Evolutionary conservation across 2,113 vertebrate species (phyloP), one percentile per base, ranked within the genome.

Genomic region (Lates calcarifer): DNA sequence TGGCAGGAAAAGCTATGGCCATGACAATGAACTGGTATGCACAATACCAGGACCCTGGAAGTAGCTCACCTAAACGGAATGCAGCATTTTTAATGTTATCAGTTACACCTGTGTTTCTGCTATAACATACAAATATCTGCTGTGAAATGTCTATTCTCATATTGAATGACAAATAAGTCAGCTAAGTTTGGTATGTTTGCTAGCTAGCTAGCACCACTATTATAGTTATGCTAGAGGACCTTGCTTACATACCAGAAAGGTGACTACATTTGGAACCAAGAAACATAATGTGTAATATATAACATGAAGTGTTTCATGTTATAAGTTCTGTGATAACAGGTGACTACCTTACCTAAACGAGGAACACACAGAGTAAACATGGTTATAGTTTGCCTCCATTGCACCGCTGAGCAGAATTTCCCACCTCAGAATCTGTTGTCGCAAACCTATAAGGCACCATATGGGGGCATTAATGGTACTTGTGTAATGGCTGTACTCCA

Each of bases 401-500:
- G 47, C 56, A 79, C 1, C 24, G 1, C 20, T 74, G 49, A 69
- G 69, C 45, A n/a, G 51, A 70, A 75, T 67, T 56, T 69, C 24
- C 51, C 58, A 69, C 37, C 63, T 77, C 66, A 77, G 55, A 67
- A 84, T 74, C 60, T 62, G 35, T 81, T 83, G 24, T 71, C 18
- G 62, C n/a, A 28, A 26, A 85, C 45, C 45, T 45, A 29, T 71
- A 67, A 55, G 73, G 73, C 71, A 70, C 20, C 68, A 77, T 60
- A 56, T 57, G 57, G 81, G 41, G n/a, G 39, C 56, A 79, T 83
- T 77, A 84, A 87, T 66, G 69, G 68, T 69, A 67, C 53, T 75
- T 73, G 45, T 67, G 55, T 58, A 74, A 53, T 45, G 35, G 68
- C 64, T 56, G 78, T 61, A 60, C 67, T 79, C 60, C 13, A 66